These are phyloP conservation scores for Branchellion lobata DNA, from an alignment of 2,888 invertebrate species.

Conservation along the genomic window DNA sequence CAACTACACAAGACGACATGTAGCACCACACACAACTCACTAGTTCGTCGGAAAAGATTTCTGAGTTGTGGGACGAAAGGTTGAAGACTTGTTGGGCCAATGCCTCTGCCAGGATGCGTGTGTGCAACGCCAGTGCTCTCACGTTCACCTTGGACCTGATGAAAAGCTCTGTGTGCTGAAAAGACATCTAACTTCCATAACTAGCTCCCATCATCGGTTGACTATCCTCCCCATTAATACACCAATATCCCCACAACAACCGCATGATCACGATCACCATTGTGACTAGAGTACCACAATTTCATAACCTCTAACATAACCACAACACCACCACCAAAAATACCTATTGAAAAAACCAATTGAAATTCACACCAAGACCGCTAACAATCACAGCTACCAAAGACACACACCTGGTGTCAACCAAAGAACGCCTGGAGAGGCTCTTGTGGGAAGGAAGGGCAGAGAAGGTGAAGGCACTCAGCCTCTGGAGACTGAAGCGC, in stretches of 20 bases:
- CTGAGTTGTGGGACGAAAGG: conserved; percentile 53
- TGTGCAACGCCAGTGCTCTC: conserved; percentile 70
- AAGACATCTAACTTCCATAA: not conserved
- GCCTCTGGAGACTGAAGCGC: conserved; percentile 83
- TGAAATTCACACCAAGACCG: too few species aligned
- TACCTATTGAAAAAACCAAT: not conserved
- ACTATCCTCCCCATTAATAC: not conserved
- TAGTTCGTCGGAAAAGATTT: not conserved
- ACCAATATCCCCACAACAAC: not conserved
- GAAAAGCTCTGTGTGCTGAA: not conserved
- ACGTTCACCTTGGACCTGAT: conserved; percentile 64
- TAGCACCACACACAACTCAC: too few species aligned
- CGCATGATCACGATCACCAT: not conserved
- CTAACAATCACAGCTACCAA: too few species aligned
- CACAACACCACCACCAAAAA: not conserved
- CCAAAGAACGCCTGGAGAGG: conserved; percentile 59
- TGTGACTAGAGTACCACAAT: too few species aligned
- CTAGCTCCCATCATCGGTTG: not conserved
- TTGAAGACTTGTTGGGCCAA: conserved; percentile 70
- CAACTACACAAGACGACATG: too few species aligned
- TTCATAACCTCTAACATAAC: too few species aligned
- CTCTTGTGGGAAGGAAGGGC: conserved; percentile 66
- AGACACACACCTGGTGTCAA: conserved; percentile 61
- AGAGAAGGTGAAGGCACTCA: conserved; percentile 88
- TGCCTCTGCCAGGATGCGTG: conserved; percentile 77